Evolutionary conservation across 2,888 invertebrate genomes (phyloP).

Genomic region (Salticus scenicus): DNA sequence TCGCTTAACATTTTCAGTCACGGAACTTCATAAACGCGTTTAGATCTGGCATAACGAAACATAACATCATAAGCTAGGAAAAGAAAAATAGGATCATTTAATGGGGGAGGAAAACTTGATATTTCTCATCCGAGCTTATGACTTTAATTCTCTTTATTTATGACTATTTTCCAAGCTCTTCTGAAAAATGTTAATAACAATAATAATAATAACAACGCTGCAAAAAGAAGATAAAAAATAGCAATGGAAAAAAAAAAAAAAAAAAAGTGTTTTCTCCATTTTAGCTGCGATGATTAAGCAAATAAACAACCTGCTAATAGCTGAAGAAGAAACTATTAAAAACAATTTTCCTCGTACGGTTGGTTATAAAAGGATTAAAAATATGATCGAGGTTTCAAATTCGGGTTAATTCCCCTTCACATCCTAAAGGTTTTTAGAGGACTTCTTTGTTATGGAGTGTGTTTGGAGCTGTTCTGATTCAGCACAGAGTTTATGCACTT

Average conservation of each 20-base stretch:
- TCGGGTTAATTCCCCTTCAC: slow-evolving; percentile 51
- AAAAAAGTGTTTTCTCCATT: background rate
- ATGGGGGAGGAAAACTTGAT: background rate
- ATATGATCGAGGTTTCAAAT: slow-evolving; percentile 37
- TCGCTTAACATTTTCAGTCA: too few species aligned
- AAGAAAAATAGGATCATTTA: background rate
- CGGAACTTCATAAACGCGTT: too few species aligned
- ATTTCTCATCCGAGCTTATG: background rate
- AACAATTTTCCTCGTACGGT: slow-evolving; percentile 36
- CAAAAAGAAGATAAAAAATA: background rate
- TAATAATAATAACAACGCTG: background rate
- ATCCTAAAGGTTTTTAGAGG: slow-evolving; percentile 28
- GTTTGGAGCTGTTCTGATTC: too few species aligned
- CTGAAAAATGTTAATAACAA: background rate
- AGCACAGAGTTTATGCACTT: too few species aligned
- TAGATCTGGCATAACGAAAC: too few species aligned
- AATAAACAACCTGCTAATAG: slow-evolving; percentile 62
- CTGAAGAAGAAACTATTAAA: slow-evolving; percentile 58
- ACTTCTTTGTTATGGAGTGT: too few species aligned
- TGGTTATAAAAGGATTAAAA: slow-evolving; percentile 55
- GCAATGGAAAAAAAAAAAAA: background rate
- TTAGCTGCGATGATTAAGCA: background rate
- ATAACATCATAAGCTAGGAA: too few species aligned
- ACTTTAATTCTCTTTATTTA: slow-evolving; percentile 66
- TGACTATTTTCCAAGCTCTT: slow-evolving; percentile 1